Percentiles rank a stretch among this genome's conserved stretches.
These are phyloP conservation scores for Benthochromis sp. DNA, from an alignment of 2,113 vertebrate genomes.

Conservation along the genomic window DNA sequence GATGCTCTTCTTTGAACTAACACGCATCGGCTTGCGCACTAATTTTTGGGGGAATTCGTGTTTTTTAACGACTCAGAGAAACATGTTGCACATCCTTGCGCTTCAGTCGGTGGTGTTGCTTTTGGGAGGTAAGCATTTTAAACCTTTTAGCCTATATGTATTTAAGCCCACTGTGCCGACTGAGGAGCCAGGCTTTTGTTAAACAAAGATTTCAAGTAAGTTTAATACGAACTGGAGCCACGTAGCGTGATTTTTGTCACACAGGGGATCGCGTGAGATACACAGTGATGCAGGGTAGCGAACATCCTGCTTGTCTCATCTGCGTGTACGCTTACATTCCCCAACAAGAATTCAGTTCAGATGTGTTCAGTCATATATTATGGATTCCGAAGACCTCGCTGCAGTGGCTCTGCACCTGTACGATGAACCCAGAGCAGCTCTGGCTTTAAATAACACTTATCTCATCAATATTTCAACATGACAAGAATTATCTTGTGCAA, in stretches of 20 bases:
- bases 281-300: background rate
- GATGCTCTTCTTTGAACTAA: slow-evolving; percentile 1
- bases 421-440: background rate
- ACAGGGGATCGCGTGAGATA: background rate
- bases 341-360: background rate
- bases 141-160: background rate
- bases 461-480: slow-evolving; percentile 39
- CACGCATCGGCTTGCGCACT: background rate
- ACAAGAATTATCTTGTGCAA: background rate
- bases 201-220: background rate
- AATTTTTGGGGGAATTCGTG: slow-evolving; percentile 2
- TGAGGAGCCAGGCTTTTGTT: background rate
- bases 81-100: slow-evolving; percentile 69
- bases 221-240: background rate
- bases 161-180: background rate
- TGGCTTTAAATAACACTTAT: slow-evolving; percentile 24
- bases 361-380: background rate
- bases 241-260: background rate
- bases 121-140: slow-evolving; percentile 64
- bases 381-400: background rate
- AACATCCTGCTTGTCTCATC: background rate
- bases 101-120: slow-evolving; percentile 58
- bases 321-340: background rate
- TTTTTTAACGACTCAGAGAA: slow-evolving; percentile 40
- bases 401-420: background rate